phyloP scores from a whole-genome alignment of 2,113 vertebrate genomes.

The Sphyrna mokarran region DNA sequence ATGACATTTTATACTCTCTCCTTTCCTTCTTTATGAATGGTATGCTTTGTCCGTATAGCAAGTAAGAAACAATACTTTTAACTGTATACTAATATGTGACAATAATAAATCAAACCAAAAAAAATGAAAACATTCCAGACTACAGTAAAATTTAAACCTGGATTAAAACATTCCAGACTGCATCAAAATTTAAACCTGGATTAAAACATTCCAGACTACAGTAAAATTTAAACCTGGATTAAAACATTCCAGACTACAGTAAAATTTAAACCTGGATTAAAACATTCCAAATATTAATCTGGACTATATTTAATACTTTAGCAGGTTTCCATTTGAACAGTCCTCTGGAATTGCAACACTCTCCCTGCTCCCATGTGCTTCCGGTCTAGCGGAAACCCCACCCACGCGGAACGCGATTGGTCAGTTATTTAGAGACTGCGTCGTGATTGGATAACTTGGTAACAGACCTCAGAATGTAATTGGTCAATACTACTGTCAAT shows the following conservation, averaged over 20 bases:
- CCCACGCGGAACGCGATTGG: background rate
- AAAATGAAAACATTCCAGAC: too few species aligned
- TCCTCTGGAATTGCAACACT: background rate
- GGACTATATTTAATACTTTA: background rate
- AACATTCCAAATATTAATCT: too few species aligned
- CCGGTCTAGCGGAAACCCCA: background rate
- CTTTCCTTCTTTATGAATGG: too few species aligned
- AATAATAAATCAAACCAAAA: too few species aligned
- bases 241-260: background rate
- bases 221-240: background rate
- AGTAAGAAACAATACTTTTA: too few species aligned
- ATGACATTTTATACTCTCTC: too few species aligned
- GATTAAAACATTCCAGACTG: background rate
- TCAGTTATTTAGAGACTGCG: fast-evolving
- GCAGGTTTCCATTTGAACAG: background rate
- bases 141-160: background rate
- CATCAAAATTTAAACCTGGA: too few species aligned
- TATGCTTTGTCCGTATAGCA: too few species aligned
- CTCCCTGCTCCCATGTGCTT: background rate
- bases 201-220: too few species aligned
- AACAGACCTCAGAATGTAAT: background rate
- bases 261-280: too few species aligned
- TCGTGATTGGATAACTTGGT: background rate
- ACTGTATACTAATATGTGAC: too few species aligned
- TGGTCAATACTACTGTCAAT: background rate